Evolutionary conservation across 2,113 vertebrate species (phyloP).

Genomic region (Pseudorectes ferrugineus): DNA sequence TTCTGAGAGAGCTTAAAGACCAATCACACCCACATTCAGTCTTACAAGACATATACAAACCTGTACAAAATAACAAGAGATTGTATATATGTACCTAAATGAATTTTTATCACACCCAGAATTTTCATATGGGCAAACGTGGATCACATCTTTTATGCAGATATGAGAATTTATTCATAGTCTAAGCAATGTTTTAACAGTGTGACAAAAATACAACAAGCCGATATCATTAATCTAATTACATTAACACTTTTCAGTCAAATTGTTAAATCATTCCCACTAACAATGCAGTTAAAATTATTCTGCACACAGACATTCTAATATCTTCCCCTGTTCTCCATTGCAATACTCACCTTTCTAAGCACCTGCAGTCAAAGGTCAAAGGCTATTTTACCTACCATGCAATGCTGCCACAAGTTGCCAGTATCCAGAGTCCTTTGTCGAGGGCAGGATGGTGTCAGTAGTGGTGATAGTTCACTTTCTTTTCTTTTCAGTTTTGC

Average conservation of each 20-base stretch:
- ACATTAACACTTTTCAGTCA: neutral
- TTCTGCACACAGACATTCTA: neutral
- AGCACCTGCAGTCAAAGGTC: neutral
- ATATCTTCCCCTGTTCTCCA: neutral
- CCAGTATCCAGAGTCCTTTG: neutral
- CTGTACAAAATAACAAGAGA: neutral
- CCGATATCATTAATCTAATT: neutral
- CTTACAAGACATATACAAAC: neutral
- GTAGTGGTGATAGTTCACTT: neutral
- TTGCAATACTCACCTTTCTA: neutral
- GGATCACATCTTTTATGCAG: neutral
- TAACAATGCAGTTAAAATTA: neutral
- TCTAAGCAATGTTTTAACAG: neutral
- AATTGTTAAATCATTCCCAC: neutral
- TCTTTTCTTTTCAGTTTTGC: neutral
- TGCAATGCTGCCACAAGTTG: fast-evolving
- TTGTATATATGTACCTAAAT: neutral
- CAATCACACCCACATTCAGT: neutral
- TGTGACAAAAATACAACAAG: neutral
- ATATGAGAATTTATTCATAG: neutral
- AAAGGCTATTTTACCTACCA: neutral
- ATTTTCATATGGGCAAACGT: neutral
- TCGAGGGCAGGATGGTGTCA: fast-evolving
- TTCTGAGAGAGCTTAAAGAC: neutral
- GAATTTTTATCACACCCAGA: neutral